Evolutionary conservation across 2,888 invertebrate genomes (phyloP).

Genomic region (Drosophila pseudotakahashii): DNA sequence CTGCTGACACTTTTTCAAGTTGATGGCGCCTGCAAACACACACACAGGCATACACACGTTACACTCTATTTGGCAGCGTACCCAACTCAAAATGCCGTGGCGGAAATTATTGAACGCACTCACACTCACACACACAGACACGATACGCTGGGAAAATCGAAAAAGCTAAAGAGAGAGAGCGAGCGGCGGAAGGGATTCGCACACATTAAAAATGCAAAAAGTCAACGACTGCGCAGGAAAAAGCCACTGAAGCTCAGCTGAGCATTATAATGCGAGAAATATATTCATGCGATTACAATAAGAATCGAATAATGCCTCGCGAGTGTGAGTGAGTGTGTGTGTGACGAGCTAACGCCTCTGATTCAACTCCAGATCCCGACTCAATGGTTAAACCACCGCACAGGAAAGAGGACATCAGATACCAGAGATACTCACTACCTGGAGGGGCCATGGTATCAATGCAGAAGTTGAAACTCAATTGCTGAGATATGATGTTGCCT

Average conservation of each 20-base stretch:
- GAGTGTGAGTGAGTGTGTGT: slow-evolving; percentile 3
- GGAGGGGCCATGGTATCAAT: slow-evolving; percentile 10
- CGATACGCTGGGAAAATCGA: slow-evolving; percentile 8
- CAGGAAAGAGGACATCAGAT: slow-evolving; percentile 19
- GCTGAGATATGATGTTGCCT: slow-evolving; percentile 27
- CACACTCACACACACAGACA: slow-evolving; percentile 27
- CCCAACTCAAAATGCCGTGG: slow-evolving; percentile 73
- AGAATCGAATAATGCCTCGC: slow-evolving; percentile 71
- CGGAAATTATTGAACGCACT: slow-evolving; percentile 76
- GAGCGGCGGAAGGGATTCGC: slow-evolving; percentile 45
- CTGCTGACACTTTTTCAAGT: slow-evolving; percentile 72
- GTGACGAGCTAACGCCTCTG: slow-evolving; percentile 20
- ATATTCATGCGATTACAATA: slow-evolving; percentile 78
- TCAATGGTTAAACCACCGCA: slow-evolving; percentile 12
- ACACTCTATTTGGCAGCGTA: slow-evolving; percentile 76
- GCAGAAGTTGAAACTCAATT: slow-evolving; percentile 34
- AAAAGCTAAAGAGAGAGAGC: slow-evolving; percentile 1
- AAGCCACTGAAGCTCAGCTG: slow-evolving; percentile 71
- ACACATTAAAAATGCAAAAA: slow-evolving; percentile 76
- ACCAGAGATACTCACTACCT: slow-evolving; percentile 2
- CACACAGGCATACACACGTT: slow-evolving; percentile 49
- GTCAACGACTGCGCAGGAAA: slow-evolving; percentile 72
- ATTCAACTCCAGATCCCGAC: slow-evolving; percentile 10
- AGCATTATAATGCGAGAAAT: slow-evolving; percentile 71
- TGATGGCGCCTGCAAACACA: slow-evolving; percentile 61